A percentile compares a stretch with the other conserved stretches of the same genome.
These are phyloP conservation scores for Dicrostonyx torquatus DNA, from an alignment of 2,797 vertebrate species.

Conservation along the genomic window DNA sequence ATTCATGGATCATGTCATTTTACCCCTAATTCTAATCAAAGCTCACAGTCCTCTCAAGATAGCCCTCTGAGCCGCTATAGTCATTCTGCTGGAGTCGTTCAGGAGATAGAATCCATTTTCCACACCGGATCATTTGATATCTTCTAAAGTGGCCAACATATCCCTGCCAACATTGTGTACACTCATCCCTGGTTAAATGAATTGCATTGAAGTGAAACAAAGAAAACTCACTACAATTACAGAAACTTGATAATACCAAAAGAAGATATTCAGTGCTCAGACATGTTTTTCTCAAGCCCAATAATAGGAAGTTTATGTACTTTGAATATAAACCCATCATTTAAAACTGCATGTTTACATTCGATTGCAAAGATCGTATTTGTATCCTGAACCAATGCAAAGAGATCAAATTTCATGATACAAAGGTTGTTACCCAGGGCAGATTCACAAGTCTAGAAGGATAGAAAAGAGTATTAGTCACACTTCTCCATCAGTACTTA, in stretches of 20 bases:
- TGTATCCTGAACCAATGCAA: constrained; percentile 15
- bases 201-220: constrained; percentile 19
- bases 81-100: neutral
- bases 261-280: neutral
- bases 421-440: neutral
- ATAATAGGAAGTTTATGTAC: neutral
- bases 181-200: neutral
- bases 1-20: constrained; percentile 29
- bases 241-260: constrained; percentile 7
- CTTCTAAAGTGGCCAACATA: neutral
- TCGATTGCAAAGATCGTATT: neutral
- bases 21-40: neutral
- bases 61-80: neutral
- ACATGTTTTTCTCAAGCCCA: neutral
- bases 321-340: constrained; percentile 30
- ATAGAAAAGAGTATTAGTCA: constrained; percentile 42
- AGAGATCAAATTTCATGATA: constrained; percentile 13
- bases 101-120: constrained; percentile 1
- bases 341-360: neutral
- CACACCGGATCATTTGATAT: neutral
- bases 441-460: constrained; percentile 23
- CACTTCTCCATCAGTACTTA: constrained; percentile 14
- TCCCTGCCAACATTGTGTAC: neutral
- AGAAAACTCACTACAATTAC: neutral
- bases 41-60: constrained; percentile 1